These are phyloP conservation scores for Linnaemya vulpina DNA, from an alignment of 2,888 invertebrate genomes.

Conservation along the genomic window DNA sequence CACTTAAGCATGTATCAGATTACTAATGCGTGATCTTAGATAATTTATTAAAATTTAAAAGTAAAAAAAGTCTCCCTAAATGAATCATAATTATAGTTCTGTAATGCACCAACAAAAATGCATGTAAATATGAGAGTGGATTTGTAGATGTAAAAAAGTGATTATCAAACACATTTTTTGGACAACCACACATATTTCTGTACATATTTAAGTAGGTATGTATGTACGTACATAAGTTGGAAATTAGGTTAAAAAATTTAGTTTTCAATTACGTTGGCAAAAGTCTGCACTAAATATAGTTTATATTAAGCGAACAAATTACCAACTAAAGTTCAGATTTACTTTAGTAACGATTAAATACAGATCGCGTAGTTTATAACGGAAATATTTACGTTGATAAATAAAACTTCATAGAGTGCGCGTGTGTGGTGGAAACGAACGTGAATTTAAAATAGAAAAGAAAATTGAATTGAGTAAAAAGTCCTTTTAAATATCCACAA, in stretches of 20 bases:
- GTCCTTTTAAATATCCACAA: not conserved
- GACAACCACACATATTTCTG: not conserved
- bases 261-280: constrained; percentile 53
- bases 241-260: constrained; percentile 59
- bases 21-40: constrained; percentile 54
- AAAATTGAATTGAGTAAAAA: not conserved
- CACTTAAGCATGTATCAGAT: constrained; percentile 51
- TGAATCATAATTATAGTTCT: no score
- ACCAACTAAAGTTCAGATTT: constrained; percentile 53
- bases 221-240: not conserved
- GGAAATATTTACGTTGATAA: not conserved
- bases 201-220: no score
- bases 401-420: not conserved
- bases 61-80: not conserved
- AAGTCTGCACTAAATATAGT: constrained; percentile 43
- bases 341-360: constrained; percentile 46
- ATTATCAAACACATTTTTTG: constrained; percentile 43
- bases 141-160: constrained; percentile 43
- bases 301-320: constrained; percentile 56
- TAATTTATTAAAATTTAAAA: constrained; percentile 38
- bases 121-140: constrained; percentile 21
- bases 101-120: constrained; percentile 3
- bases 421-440: constrained; percentile 13
- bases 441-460: constrained; percentile 29
- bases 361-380: constrained; percentile 11